phyloP scores from a whole-genome alignment of 2,888 invertebrate species.

The Formica aserva region DNA sequence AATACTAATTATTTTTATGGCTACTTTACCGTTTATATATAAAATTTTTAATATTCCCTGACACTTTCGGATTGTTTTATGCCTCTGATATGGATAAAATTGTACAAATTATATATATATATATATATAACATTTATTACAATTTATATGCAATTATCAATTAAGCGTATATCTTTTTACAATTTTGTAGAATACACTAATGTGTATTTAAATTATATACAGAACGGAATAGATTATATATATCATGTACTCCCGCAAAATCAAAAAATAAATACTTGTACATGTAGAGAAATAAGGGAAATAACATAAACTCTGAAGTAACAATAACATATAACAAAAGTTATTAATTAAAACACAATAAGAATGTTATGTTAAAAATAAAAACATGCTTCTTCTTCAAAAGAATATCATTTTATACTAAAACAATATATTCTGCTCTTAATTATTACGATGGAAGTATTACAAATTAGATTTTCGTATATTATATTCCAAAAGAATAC shows the following conservation, averaged over 20 bases:
- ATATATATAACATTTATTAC: constrained; percentile 38
- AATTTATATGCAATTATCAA: constrained; percentile 35
- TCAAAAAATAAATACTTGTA: constrained; percentile 31
- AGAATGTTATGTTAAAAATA: constrained; percentile 28
- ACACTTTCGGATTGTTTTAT: neutral
- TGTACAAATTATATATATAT: constrained; percentile 33
- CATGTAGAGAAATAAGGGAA: neutral
- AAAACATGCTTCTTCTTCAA: neutral
- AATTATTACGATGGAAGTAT: constrained; percentile 44
- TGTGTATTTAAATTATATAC: constrained; percentile 46
- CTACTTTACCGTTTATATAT: constrained; percentile 10
- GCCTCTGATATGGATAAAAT: constrained; percentile 32
- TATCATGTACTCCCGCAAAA: neutral
- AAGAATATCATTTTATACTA: neutral
- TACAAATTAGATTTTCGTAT: constrained; percentile 23
- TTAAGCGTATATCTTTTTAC: constrained; percentile 45
- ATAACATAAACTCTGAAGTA: constrained; percentile 46
- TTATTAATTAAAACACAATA: constrained; percentile 31
- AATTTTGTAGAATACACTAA: constrained; percentile 25
- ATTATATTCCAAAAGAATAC: constrained; percentile 19
- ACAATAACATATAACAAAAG: constrained; percentile 43
- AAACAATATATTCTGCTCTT: constrained; percentile 17
- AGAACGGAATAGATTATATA: constrained; percentile 8
- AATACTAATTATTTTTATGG: neutral
- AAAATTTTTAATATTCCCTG: constrained; percentile 16